phyloP scores from a whole-genome alignment of 1,140 invertebrate species.

The Penaeus japonicus region DNA sequence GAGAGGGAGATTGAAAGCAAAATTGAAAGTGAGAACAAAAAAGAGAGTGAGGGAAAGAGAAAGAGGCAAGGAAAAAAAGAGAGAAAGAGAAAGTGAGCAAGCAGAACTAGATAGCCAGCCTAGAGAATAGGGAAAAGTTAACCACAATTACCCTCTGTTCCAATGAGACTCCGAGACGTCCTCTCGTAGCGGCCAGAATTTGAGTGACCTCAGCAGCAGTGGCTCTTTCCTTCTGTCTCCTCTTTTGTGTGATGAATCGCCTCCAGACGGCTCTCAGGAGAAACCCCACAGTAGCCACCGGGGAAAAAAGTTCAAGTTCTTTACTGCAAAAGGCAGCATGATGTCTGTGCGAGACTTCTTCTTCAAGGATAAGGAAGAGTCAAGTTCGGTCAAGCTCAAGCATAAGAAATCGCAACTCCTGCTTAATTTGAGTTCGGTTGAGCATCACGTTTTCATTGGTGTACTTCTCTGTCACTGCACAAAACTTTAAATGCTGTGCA shows the following conservation, averaged over 20 bases:
- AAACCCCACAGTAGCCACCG: background rate
- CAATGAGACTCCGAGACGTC: constrained; percentile 45
- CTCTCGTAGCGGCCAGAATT: constrained; percentile 47
- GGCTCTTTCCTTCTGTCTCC: background rate
- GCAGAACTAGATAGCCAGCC: no score
- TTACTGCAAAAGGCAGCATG: constrained; percentile 40
- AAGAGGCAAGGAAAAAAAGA: no score
- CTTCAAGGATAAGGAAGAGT: constrained; percentile 34
- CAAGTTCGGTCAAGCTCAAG: constrained; percentile 18
- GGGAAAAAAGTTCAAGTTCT: constrained; percentile 46
- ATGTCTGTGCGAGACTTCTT: constrained; percentile 45
- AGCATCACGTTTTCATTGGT: background rate
- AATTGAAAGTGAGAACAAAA: no score
- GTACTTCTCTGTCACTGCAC: background rate
- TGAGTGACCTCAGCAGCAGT: constrained; percentile 36
- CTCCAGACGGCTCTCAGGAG: constrained; percentile 15
- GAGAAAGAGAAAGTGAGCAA: no score
- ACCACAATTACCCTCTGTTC: background rate
- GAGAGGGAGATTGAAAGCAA: no score
- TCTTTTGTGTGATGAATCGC: background rate
- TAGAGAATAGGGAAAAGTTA: no score
- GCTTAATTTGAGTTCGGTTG: constrained; percentile 41
- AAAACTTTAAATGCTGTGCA: background rate
- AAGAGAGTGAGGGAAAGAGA: no score
- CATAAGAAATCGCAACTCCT: constrained; percentile 18